Base-by-base conservation (phyloP, 2,797 vertebrate species). In the Thripadectes ignobilis region DNA sequence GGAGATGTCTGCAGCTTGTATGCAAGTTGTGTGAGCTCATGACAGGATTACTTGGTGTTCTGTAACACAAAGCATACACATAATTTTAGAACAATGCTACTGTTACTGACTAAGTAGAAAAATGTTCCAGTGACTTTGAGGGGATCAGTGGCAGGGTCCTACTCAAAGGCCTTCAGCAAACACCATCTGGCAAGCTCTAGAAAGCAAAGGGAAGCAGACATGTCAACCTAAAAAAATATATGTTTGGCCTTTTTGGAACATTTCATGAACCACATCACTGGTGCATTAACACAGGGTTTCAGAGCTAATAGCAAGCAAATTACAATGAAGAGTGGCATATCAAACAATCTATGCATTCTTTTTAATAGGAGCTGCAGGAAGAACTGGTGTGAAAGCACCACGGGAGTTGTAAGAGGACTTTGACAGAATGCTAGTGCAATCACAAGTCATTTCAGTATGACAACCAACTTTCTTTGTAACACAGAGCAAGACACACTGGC, bases 61-160 rank as follows among this genome's bases (percentile, higher is more conserved):
- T 55, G 17, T 61, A 52, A 81, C 36, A 76, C 10, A 46, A 84
- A 41, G 16, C 32, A 48, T 16, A 9, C 46, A 22, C 23, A 52
- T 38, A 66, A 74, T 67, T 92, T 80, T 46, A 83, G 87, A 93
- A 75, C 29, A 87, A 87, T 88, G 65, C 59, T 86, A 45, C 66
- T 52, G 20, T 88, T 89, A 78, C 32, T 71, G 36, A 49, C 17
- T 16, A 54, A 68, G 46, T 18, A 43, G 26, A 38, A 93, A 46
- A 62, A 52, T 11, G 34, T 83, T 76, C 59, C 36, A 57, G 43
- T 63, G 39, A 73, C 22, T 79, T 93, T 52, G 26, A 81, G 43
- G 39, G 29, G 14, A 55, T 72, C 55, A n/a, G 4, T n/a, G 81
- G 62, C 36, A 75, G 15, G 55, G 51, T 43, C 34, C 30, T 41